Evolutionary conservation across 2,113 vertebrate species (phyloP), one percentile per base, ranked within the genome.

Genomic region (Zosterops pallidus): DNA sequence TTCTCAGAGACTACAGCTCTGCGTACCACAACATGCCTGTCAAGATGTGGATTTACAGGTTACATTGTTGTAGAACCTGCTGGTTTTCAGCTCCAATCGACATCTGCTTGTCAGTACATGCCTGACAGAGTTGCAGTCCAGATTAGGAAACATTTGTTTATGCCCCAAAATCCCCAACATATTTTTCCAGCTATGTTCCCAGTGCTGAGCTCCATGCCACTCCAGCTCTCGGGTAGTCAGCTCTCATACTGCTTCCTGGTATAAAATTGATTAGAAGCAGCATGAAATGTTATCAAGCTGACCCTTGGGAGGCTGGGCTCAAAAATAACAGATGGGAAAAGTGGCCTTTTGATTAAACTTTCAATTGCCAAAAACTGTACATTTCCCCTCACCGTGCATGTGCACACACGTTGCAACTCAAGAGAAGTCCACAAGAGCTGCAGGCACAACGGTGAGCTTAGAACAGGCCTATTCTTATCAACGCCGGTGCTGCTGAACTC

Each of bases 41-140:
- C 95, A 97, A 96, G 94, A 88, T 96, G 93, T 97, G 97, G 98
- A 96, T 97, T 97, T 97, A 98, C 97, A 97, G 95, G 96, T 93
- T 91, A 97, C 86, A 13, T 82, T 79, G 86, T 93, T 94, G 96
- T 79, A 96, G 97, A 97, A 96, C 97, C 97, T 97, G 97, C 94
- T 95, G 85, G 67, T 86, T 97, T 98, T 96, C 94, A 92, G 92
- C 85, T 96, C 95, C 97, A 97, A 97, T 98, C 92, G 80, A 97
- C 97, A 97, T 95, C 96, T 96, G 94, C 97, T 96, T 96, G 96
- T 96, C 8, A 0, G 86, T 69, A 96, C 96, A 95, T 65, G 96
- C 94, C 96, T 94, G 93, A 95, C 95, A 91, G 97, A 97, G 97
- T 97, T 97, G 96, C 97, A 97, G 97, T 97, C 97, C 95, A 92